Percentiles rank a stretch among this genome's conserved stretches.
These are phyloP conservation scores for Onthophagus taurus DNA, from an alignment of 1,140 invertebrate species.

Conservation along the genomic window DNA sequence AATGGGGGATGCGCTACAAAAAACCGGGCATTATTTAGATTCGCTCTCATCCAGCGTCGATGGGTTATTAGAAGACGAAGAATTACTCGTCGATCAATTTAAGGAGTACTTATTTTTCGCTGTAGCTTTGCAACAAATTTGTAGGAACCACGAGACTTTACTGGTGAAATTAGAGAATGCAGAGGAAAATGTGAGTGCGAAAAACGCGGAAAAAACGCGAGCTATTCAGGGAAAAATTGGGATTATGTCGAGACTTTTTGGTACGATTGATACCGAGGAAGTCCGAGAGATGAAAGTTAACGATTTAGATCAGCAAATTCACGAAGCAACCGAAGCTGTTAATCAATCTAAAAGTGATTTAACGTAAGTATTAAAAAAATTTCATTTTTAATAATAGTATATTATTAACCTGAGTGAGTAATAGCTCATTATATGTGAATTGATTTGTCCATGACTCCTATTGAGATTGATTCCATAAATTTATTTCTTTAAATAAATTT, in stretches of 20 bases:
- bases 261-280: slow-evolving; percentile 70
- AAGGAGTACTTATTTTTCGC: slow-evolving; percentile 77
- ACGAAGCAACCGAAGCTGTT: slow-evolving; percentile 50
- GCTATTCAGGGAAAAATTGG: slow-evolving; percentile 57
- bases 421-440: too few relatives aligned
- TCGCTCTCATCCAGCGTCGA: slow-evolving; percentile 70
- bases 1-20: slow-evolving; percentile 72
- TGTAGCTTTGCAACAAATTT: slow-evolving; percentile 62
- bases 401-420: too few relatives aligned
- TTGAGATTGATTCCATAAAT: too few relatives aligned
- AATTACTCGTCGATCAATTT: slow-evolving; percentile 71
- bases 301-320: slow-evolving; percentile 63
- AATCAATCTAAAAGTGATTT: slow-evolving; percentile 50
- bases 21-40: slow-evolving; percentile 57
- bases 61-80: slow-evolving; percentile 68
- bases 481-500: too few relatives aligned
- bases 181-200: slow-evolving; percentile 49
- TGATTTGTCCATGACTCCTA: too few relatives aligned
- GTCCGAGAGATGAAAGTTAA: slow-evolving; percentile 62
- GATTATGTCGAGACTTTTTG: slow-evolving; percentile 64
- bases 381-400: too few relatives aligned
- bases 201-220: slow-evolving; percentile 42
- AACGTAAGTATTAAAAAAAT: too few relatives aligned
- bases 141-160: slow-evolving; percentile 61
- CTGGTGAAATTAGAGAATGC: slow-evolving; percentile 63